Evolutionary conservation across 2,888 invertebrate genomes (phyloP), one percentile per base, ranked within the genome.

Genomic region (Drosophila flavopinicola): DNA sequence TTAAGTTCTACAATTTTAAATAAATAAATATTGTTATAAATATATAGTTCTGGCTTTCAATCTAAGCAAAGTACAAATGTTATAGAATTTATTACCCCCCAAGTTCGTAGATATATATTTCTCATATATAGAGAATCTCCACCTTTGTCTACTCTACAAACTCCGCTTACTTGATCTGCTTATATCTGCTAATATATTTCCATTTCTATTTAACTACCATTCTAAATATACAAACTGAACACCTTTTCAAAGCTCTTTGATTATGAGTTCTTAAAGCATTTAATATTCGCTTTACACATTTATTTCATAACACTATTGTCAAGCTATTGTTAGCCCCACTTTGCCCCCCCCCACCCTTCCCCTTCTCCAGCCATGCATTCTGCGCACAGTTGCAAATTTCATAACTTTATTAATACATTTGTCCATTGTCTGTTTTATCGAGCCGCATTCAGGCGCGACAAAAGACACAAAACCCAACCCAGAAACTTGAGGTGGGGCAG

Each of bases 361-460:
- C 13, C 20, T 10, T 11, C 49, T 10, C 25, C 3, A 1, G 13
- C 25, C 49, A 27, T 42, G 29, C 38, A 37, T 47, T 51, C 24
- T 47, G 39, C 51, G 48, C 17, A 61, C 70, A 74, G 74, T 70
- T 68, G 69, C 45, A 33, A 64, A 64, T 79, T 79, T 79, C 87
- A 79, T 79, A 79, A 86, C 80, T 84, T 86, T 86, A 79, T 79
- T 79, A 79, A 79, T 66, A 84, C 77, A 84, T 76, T 72, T 84
- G 72, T 53, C 68, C 76, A 67, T 73, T 77, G 74, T 78, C 60
- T 66, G 49, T 59, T 70, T 65, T 74, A 78, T 71, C 57, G 74
- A 78, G 56, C 69, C 64, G 65, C 76, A 75, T 72, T 79, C 79
- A 78, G 76, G 77, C 84, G 84, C 77, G 79, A 78, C 78, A 85